These are phyloP conservation scores for Polypterus bichir DNA, from an alignment of 2,113 vertebrate genomes.

Conservation along the genomic window DNA sequence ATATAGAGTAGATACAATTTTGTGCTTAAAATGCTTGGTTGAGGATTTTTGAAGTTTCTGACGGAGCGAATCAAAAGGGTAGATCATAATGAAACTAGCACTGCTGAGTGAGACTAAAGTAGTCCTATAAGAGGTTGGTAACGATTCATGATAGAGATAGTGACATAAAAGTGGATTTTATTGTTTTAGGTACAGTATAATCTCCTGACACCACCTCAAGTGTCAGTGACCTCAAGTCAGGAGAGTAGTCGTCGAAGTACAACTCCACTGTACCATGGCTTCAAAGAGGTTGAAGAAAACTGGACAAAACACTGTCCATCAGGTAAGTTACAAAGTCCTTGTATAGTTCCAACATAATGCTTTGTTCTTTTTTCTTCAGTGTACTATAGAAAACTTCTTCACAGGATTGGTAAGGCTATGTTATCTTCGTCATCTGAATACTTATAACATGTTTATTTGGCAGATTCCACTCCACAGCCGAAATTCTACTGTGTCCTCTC, in stretches of 20 bases:
- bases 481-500: slow-evolving; percentile 93
- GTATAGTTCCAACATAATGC: not conserved
- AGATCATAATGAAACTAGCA: no score
- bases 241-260: slow-evolving; percentile 52
- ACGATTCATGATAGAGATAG: no score
- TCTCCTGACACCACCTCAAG: slow-evolving; percentile 75
- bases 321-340: slow-evolving; percentile 42
- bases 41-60: no score
- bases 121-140: no score
- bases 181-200: slow-evolving; percentile 82
- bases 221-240: slow-evolving; percentile 58
- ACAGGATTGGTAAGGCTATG: no score
- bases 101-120: no score
- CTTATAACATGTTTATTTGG: slow-evolving; percentile 8
- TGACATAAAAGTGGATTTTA: no score
- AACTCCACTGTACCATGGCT: slow-evolving; percentile 78
- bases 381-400: no score
- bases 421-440: not conserved
- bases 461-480: slow-evolving; percentile 75
- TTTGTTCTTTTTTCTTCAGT: slow-evolving; percentile 4
- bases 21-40: no score
- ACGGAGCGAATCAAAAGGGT: no score
- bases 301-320: slow-evolving; percentile 87
- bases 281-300: slow-evolving; percentile 97
- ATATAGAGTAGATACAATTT: no score